Base-by-base conservation (phyloP, 2,797 vertebrate genomes). In the Tragopan temminckii region DNA sequence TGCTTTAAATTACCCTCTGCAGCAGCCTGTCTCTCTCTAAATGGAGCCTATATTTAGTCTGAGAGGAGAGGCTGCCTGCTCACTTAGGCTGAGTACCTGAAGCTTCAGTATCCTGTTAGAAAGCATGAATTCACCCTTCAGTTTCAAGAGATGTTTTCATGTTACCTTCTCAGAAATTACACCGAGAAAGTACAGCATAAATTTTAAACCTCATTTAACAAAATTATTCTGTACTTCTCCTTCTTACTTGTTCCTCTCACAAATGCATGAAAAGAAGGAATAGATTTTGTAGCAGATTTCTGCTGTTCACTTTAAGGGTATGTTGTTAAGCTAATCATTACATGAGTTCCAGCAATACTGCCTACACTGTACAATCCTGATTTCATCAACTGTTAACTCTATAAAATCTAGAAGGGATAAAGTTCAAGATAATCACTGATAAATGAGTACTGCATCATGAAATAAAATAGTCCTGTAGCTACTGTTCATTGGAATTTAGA, bases 401-500 rank as follows among this genome's bases (percentile, higher is more conserved):
- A 71, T 89, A 96, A 97, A 97, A 94, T 94, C 88, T 97, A 94
- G 95, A 81, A 75, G n/a, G 93, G 84, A 88, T 96, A 95, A 97
- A 97, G 97, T 97, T 95, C 97, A 97, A 89, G 89, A 95, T 89
- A 96, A 92, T 87, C 90, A 89, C 89, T 96, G 94, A 97, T 66
- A 90, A 96, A 79, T 68, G 81, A 95, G 68, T 88, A 96, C 59
- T 86, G 46, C 52, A 67, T 91, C 12, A 0, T 85, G 83, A 91
- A 96, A 97, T 90, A 86, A 96, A 97, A 95, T 42, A 91, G 91
- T 94, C 78, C 80, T 82, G 82, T 64, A 88, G 97, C 95, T 97
- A 95, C 94, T 48, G 55, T 94, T 97, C 91, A 92, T 91, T 94
- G 96, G 82, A 92, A 97, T 95, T 88, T 71, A 93, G 92, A 96